Percentiles rank a stretch among this genome's conserved stretches.
phyloP scores from a whole-genome alignment of 2,113 vertebrate species.

The Bothrops jararaca region DNA sequence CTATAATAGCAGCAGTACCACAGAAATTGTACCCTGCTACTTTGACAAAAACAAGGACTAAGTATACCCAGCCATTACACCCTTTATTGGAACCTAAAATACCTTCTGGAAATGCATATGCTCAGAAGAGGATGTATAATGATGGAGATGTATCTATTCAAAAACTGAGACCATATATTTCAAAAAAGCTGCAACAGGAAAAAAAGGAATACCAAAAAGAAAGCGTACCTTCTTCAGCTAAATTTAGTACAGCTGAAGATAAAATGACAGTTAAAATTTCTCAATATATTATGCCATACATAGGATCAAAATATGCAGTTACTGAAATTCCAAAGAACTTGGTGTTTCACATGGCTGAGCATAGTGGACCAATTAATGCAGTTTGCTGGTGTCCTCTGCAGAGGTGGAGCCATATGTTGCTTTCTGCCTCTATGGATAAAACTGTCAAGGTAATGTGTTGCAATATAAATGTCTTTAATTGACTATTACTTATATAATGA shows the following conservation, averaged over 20 bases:
- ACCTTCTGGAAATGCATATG: neutral
- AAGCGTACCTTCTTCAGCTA: neutral
- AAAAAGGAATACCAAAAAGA: conserved; percentile 24
- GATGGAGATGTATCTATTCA: conserved; percentile 24
- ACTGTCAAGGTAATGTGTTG: conserved; percentile 84
- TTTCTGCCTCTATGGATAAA: conserved; percentile 93
- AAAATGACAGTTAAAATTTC: conserved; percentile 67
- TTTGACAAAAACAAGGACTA: conserved; percentile 4
- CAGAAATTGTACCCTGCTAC: neutral
- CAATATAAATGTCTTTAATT: neutral
- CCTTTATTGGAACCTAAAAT: conserved; percentile 25
- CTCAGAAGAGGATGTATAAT: conserved; percentile 52
- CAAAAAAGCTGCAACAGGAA: conserved; percentile 79
- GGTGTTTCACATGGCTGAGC: conserved; percentile 74
- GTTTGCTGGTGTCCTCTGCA: conserved; percentile 87
- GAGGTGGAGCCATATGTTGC: conserved; percentile 84
- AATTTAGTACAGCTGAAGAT: conserved; percentile 22
- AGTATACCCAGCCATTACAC: conserved; percentile 7
- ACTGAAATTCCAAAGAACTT: conserved; percentile 76
- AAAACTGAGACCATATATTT: conserved; percentile 81
- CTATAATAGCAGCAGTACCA: neutral
- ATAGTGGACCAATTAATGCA: conserved; percentile 82
- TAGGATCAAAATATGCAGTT: conserved; percentile 65
- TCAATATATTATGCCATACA: conserved; percentile 76
- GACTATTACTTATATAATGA: neutral